Base-by-base conservation (phyloP, 2,888 invertebrate species). In the Caenorhabditis parvicauda region DNA sequence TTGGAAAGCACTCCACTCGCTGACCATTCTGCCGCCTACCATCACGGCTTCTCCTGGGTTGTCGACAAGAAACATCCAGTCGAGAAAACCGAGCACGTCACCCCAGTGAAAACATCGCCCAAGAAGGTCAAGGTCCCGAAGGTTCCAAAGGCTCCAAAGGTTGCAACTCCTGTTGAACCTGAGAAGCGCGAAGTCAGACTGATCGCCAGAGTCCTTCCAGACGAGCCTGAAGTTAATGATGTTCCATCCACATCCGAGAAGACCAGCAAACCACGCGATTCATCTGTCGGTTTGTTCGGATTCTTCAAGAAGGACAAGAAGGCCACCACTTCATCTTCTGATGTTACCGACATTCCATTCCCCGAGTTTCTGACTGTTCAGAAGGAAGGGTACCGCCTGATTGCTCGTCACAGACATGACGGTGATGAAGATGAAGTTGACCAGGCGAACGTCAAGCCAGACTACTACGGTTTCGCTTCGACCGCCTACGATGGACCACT, bases 31-130 rank as follows among this genome's bases (percentile, higher is more conserved):
- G 27, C 37, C 19, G 56, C 62, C 43, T 64, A 62, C 41, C 67
- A 67, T 27, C 53, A 55, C 21, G 68, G 65, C 17, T 48, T 59
- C 2, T 65, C 65, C 1, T 51, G 46, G 51, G 41, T 28, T n/a
- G n/a, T n/a, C n/a, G n/a, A n/a, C 37, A 49, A 46, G 24, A 47
- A 58, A 21, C 29, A 64, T 24, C 41, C 35, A 21, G 27, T 27
- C 14, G n/a, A n/a, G n/a, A n/a, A n/a, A n/a, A n/a, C n/a, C n/a
- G n/a, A n/a, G n/a, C n/a, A n/a, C n/a, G n/a, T n/a, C n/a, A n/a
- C n/a, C n/a, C n/a, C n/a, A n/a, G n/a, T n/a, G n/a, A n/a, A n/a
- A n/a, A n/a, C n/a, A n/a, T n/a, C n/a, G n/a, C n/a, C 14, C 17
- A 49, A 55, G 32, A 49, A 48, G 37, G 49, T 39, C 43, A 43